Base-by-base conservation (phyloP, 2,888 invertebrate genomes). In the Napeogenes sylphis region DNA sequence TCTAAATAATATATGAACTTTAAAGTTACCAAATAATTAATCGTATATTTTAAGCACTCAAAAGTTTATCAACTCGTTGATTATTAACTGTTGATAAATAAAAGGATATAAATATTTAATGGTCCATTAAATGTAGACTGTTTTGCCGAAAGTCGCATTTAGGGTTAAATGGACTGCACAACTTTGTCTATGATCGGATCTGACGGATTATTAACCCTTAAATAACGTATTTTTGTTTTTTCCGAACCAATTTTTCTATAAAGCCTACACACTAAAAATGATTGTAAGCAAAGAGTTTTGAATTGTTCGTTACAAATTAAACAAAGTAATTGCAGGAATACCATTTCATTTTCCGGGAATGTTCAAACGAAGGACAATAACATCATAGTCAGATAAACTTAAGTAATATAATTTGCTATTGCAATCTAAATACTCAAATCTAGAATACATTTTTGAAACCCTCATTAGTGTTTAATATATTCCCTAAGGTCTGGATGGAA, bases 81-180 rank as follows among this genome's bases (percentile, higher is more conserved):
- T 21, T 47, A 21, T 47, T 47, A 47, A 47, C 47, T 62, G 55
- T 60, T 55, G 62, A 55, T 64, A 64, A 59, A 58, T 62, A 61
- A 45, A 60, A 65, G 56, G 60, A 55, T 68, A 58, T 59, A 75
- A 76, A 76, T 72, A 42, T 10, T 75, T 72, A 70, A 70, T 70
- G 75, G 73, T 71, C 68, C 62, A 62, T 61, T 66, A 71, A 71
- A 69, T 63, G 66, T 60, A 62, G 71, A 71, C 66, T 71, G 68
- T 68, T 73, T 74, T 74, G 63, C 63, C 72, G 72, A 72, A 77
- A 75, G 73, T 73, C 69, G 71, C 70, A 72, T 75, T 75, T 75
- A 75, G 77, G 75, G 74, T 78, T 78, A 73, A 77, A 78, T 70
- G 70, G 73, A 72, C 59, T 62, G 46, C 59, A 60, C 55, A 58